phyloP scores from a whole-genome alignment of 2,797 vertebrate species.

The Poeciliopsis infans region DNA sequence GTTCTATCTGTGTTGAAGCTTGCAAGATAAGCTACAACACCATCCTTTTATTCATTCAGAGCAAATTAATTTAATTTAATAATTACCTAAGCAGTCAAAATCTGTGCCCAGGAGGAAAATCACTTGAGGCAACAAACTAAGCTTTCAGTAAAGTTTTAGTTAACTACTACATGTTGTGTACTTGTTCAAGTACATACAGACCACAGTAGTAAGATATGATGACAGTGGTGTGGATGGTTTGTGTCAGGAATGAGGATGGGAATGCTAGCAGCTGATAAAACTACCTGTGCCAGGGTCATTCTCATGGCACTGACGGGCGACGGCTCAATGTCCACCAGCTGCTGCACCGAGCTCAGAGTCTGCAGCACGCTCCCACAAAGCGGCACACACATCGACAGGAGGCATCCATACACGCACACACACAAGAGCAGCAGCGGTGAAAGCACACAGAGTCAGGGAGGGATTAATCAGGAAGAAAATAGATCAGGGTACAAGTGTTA shows the following conservation, averaged over 20 bases:
- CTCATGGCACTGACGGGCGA: conserved; percentile 98
- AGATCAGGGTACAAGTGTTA: conserved; percentile 64
- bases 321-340: conserved; percentile 98
- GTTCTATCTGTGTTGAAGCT: neutral
- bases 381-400: conserved; percentile 25
- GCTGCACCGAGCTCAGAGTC: conserved; percentile 94
- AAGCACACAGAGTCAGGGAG: conserved; percentile 59
- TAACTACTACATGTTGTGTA: neutral
- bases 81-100: neutral
- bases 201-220: neutral
- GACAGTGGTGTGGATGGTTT: conserved; percentile 33
- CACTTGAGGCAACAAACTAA: neutral
- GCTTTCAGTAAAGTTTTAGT: conserved; percentile 5
- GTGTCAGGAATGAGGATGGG: conserved; percentile 46
- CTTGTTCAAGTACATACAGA: conserved; percentile 11
- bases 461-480: conserved; percentile 65
- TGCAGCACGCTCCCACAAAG: conserved; percentile 70
- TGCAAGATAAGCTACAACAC: neutral
- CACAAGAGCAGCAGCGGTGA: conserved; percentile 51
- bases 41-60: neutral
- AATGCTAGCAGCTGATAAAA: conserved; percentile 63
- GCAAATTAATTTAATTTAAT: neutral
- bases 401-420: conserved; percentile 22
- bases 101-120: neutral
- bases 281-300: conserved; percentile 99